Base-by-base conservation (phyloP, 53 echinoderm and acorn worm species). In the Temnopleurus reevesii region DNA sequence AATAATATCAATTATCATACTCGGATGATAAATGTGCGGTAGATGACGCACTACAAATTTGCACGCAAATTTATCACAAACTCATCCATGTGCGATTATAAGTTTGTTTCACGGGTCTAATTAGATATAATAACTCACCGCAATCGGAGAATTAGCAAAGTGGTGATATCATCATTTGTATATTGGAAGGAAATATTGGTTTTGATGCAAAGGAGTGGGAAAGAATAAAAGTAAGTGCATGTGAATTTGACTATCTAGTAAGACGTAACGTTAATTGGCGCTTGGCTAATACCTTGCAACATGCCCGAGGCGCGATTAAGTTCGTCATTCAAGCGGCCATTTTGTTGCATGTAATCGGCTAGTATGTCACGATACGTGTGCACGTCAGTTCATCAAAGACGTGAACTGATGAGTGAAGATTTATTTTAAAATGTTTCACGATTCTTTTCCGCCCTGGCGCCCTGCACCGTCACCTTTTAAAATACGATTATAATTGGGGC, bases 381-480 rank as follows among this genome's bases (percentile, higher is more conserved):
- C 85, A 21, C 27, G 59, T 85, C 85, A 85, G 59, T 85, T 44
- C 60, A 85, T 59, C 85, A 85, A 58, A 27, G 59, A 45, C 85
- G 60, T n/a, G n/a, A n/a, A 59, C 15, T n/a, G 34, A 24, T 46
- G 34, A n/a, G 55, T 18, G 8, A 9, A 36, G n/a, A 17, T 35
- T 83, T 30, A 46, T 28, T 49, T 28, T 83, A 54, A 55, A 83
- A 83, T 83, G 83, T 83, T 83, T 53, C 83, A 83, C 54, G 36
- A 55, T 83, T 33, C 55, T 33, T 35, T 55, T 56, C 35, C 57
- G 83, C 83, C 55, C 55, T 56, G 27, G 34, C 31, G 83, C 53
- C 23, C 36, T 21, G 77, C 47, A 34, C 28, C 55, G 31, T 55
- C 55, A 83, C 83, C 55, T 83, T 83, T 83, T 53, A 79, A 79